Evolutionary conservation across 2,888 invertebrate genomes (phyloP).

Genomic region (Agrotis segetum): DNA sequence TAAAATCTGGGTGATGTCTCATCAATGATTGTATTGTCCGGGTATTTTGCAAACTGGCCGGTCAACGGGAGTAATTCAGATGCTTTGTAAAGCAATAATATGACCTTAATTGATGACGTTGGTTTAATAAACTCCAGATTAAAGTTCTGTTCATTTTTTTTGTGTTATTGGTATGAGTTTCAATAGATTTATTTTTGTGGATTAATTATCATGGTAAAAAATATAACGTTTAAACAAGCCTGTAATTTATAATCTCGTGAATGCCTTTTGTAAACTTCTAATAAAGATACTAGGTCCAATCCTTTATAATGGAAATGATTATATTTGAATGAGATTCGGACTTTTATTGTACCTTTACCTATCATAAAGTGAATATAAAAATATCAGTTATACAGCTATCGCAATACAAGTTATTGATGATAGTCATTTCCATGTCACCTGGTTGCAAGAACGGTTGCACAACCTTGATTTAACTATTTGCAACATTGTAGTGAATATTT

Average conservation of each 20-base stretch:
- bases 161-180: constrained; percentile 28
- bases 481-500: constrained; percentile 54
- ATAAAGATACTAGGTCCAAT: too few species aligned
- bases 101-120: constrained; percentile 27
- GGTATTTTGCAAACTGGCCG: constrained; percentile 38
- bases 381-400: constrained; percentile 28
- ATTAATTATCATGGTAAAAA: constrained; percentile 20
- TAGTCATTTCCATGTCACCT: constrained; percentile 45
- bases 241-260: constrained; percentile 3
- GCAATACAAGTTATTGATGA: constrained; percentile 43
- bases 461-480: constrained; percentile 52
- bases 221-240: constrained; percentile 3
- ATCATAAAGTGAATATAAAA: constrained; percentile 24
- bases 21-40: constrained; percentile 19
- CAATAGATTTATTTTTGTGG: constrained; percentile 25
- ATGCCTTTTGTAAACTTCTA: too few species aligned
- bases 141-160: constrained; percentile 17
- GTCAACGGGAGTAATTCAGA: not conserved
- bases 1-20: constrained; percentile 10
- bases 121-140: constrained; percentile 23
- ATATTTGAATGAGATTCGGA: not conserved
- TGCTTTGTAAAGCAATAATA: constrained; percentile 14
- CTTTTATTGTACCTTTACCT: too few species aligned
- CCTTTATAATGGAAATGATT: not conserved
- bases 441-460: constrained; percentile 48